Conservation (phyloP, 2,797 vertebrate species). For the Pyrocephalus nanus region DNA sequence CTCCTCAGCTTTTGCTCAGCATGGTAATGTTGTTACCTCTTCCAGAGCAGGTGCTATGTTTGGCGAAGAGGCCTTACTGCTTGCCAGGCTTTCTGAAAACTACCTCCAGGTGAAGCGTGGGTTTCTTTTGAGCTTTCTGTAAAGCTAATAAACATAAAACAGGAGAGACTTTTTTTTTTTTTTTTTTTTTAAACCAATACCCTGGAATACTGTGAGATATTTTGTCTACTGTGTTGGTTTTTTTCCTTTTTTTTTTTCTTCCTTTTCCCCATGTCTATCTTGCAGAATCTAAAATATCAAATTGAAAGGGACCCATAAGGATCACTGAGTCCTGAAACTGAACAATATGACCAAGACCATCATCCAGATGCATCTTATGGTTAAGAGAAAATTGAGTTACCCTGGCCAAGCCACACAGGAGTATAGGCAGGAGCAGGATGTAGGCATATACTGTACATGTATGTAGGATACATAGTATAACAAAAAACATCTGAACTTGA, state of each 20-base stretch:
- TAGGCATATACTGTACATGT: not conserved
- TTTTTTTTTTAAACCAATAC: not conserved
- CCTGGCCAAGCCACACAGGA: not conserved
- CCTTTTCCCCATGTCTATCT: not conserved
- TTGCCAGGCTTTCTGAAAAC: not conserved
- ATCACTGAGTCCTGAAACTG: not conserved
- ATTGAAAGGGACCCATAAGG: not conserved
- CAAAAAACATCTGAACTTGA: not conserved
- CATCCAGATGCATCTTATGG: accelerated
- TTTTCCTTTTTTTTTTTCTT: not conserved
- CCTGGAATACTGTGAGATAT: not conserved
- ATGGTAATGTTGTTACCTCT: not conserved
- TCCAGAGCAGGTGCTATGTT: slow-evolving; percentile 15
- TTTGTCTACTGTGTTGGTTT: not conserved
- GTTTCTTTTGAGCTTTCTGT: not conserved
- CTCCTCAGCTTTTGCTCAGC: not conserved
- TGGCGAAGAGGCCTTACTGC: not conserved
- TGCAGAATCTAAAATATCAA: not conserved
- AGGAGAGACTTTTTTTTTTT: not conserved
- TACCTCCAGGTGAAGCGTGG: not conserved
- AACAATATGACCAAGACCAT: not conserved
- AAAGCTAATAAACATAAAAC: not conserved
- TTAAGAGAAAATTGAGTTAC: not conserved
- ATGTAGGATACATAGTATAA: not conserved
- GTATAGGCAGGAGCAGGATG: not conserved